A percentile compares a stretch with the other conserved stretches of the same genome.
phyloP scores from a whole-genome alignment of 2,113 vertebrate genomes.

The Thamnaconus septentrionalis region DNA sequence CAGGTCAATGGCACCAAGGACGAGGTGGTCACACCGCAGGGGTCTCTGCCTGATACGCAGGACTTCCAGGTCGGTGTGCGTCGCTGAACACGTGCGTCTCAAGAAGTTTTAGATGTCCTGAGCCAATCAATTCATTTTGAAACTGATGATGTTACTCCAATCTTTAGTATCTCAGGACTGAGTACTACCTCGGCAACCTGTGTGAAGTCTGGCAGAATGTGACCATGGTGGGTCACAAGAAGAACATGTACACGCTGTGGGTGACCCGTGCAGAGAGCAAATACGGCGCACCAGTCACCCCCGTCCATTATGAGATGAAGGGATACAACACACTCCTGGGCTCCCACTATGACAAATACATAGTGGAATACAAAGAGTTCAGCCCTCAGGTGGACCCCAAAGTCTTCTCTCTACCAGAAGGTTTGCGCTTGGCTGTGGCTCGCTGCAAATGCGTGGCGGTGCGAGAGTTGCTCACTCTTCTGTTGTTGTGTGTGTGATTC shows the following conservation, averaged over 20 bases:
- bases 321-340: slow-evolving; percentile 82
- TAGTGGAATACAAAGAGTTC: slow-evolving; percentile 79
- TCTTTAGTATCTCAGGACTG: slow-evolving; percentile 76
- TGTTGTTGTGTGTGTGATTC: not conserved
- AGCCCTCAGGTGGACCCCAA: slow-evolving; percentile 60
- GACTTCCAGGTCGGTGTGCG: slow-evolving; percentile 73
- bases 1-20: slow-evolving; percentile 79
- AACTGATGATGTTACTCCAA: not conserved
- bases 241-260: slow-evolving; percentile 82
- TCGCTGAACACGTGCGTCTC: no score
- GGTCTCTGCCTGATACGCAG: slow-evolving; percentile 64
- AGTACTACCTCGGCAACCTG: slow-evolving; percentile 72
- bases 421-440: slow-evolving; percentile 44
- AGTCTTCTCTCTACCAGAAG: slow-evolving; percentile 71
- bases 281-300: slow-evolving; percentile 40
- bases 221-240: slow-evolving; percentile 70
- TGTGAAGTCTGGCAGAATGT: slow-evolving; percentile 82
- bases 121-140: no score
- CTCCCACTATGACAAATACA: slow-evolving; percentile 83
- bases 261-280: slow-evolving; percentile 69
- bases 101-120: no score
- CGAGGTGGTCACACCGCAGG: slow-evolving; percentile 64
- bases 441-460: not conserved
- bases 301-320: slow-evolving; percentile 80
- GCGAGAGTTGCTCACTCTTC: not conserved